Evolutionary conservation across 2,113 vertebrate species (phyloP).

Genomic region (Furnarius figulus): DNA sequence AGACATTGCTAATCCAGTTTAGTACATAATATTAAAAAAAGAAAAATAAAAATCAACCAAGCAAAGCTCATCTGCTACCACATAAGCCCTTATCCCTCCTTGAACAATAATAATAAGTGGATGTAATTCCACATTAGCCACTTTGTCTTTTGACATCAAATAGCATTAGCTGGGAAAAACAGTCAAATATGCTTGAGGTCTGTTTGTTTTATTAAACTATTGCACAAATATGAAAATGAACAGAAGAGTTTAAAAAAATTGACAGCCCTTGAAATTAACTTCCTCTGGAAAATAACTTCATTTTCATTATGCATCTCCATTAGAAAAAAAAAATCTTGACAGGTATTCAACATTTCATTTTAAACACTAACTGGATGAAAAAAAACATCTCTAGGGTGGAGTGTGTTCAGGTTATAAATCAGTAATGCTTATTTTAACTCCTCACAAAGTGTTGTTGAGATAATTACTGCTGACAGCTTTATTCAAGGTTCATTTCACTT

Average conservation of each 20-base stretch:
- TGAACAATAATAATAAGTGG: neutral
- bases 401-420: slow-evolving; percentile 79
- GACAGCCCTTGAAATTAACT: slow-evolving; percentile 53
- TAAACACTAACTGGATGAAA: slow-evolving; percentile 71
- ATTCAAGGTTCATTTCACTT: slow-evolving; percentile 89
- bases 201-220: slow-evolving; percentile 27
- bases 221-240: slow-evolving; percentile 22
- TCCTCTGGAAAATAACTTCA: slow-evolving; percentile 57
- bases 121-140: slow-evolving; percentile 30
- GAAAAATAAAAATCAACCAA: neutral
- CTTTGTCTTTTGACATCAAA: slow-evolving; percentile 39
- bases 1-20: neutral
- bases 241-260: neutral
- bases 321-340: slow-evolving; percentile 9
- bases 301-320: slow-evolving; percentile 44
- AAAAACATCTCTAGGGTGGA: slow-evolving; percentile 64
- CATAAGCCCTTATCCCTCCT: neutral
- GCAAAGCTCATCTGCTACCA: neutral
- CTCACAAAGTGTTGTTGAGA: slow-evolving; percentile 85
- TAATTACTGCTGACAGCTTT: slow-evolving; percentile 98
- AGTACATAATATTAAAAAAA: neutral
- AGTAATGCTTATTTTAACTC: slow-evolving; percentile 79
- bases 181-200: neutral
- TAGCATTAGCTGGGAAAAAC: slow-evolving; percentile 30
- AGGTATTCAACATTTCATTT: slow-evolving; percentile 69